A percentile compares a stretch with the other conserved stretches of the same genome.
These are phyloP conservation scores for Lumbricus terrestris DNA, from an alignment of 2,888 invertebrate genomes.

Conservation along the genomic window DNA sequence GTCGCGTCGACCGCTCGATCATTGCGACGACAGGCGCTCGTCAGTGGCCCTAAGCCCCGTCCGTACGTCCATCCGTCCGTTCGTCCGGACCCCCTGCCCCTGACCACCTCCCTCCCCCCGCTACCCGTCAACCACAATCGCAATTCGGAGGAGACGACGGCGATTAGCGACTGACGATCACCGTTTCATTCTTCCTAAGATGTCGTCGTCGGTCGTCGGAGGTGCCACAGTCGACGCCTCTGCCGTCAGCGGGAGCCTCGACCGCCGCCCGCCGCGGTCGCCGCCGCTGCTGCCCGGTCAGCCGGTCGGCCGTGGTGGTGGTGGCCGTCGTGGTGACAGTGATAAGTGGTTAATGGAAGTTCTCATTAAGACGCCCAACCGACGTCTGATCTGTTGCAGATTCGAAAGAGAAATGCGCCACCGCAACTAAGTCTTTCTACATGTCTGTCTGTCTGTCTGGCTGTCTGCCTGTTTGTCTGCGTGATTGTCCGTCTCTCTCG, in stretches of 20 bases:
- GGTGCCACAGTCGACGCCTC: not conserved
- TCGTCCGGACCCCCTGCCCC: no score
- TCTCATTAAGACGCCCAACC: conserved; percentile 8
- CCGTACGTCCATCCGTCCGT: no score
- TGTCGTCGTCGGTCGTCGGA: not conserved
- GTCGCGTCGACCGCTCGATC: conserved; percentile 11
- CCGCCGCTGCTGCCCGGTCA: not conserved
- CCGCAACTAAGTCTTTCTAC: not conserved
- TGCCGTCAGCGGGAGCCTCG: not conserved
- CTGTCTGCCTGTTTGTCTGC: not conserved
- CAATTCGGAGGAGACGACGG: conserved; percentile 4
- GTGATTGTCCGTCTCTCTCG: not conserved
- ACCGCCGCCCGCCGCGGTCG: not conserved
- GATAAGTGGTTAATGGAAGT: conserved; percentile 19
- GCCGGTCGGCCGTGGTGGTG: not conserved
- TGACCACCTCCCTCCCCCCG: not conserved
- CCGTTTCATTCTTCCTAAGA: conserved; percentile 10
- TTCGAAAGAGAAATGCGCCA: conserved; percentile 11
- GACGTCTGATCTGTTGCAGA: conserved; percentile 9
- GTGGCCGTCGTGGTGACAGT: not conserved
- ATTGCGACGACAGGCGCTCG: conserved; percentile 11
- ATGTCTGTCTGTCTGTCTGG: not conserved
- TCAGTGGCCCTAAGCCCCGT: conserved; percentile 11
- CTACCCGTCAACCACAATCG: not conserved
- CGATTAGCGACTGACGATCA: conserved; percentile 15